Conservation (phyloP, 1,140 invertebrate genomes). For the Polypedilum pembai region DNA sequence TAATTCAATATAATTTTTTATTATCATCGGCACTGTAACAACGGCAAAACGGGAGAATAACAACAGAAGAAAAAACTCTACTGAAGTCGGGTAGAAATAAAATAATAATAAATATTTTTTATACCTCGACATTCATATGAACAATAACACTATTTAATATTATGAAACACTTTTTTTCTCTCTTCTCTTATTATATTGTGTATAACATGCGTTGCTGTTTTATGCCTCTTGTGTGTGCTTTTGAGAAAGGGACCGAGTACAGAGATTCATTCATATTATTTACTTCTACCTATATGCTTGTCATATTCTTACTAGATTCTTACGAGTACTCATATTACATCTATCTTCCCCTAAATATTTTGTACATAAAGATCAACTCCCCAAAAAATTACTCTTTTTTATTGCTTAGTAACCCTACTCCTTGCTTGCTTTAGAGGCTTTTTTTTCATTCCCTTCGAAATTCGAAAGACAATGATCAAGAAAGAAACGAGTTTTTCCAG, state of each 20-base stretch:
- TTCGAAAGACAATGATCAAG: no score
- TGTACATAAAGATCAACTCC: no score
- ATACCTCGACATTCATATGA: constrained; percentile 26
- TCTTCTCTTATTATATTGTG: background rate
- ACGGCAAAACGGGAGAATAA: background rate
- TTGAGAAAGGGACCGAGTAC: background rate
- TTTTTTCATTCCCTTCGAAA: no score
- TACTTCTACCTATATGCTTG: background rate
- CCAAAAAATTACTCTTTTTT: no score
- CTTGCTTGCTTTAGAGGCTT: no score
- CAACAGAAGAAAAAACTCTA: background rate
- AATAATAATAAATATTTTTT: constrained; percentile 25
- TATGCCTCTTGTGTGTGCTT: background rate
- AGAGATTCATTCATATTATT: background rate
- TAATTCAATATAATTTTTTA: constrained; percentile 23
- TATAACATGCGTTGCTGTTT: constrained; percentile 7
- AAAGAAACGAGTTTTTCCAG: no score
- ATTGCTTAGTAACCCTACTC: no score
- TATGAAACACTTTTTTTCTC: constrained; percentile 22
- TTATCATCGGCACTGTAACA: constrained; percentile 20
- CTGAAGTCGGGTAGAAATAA: constrained; percentile 21
- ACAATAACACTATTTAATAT: constrained; percentile 29
- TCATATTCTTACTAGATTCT: constrained; percentile 7
- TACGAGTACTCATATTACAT: background rate
- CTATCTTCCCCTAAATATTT: no score